Conservation (phyloP, 2,113 vertebrate species). For the Microcebus murinus region DNA sequence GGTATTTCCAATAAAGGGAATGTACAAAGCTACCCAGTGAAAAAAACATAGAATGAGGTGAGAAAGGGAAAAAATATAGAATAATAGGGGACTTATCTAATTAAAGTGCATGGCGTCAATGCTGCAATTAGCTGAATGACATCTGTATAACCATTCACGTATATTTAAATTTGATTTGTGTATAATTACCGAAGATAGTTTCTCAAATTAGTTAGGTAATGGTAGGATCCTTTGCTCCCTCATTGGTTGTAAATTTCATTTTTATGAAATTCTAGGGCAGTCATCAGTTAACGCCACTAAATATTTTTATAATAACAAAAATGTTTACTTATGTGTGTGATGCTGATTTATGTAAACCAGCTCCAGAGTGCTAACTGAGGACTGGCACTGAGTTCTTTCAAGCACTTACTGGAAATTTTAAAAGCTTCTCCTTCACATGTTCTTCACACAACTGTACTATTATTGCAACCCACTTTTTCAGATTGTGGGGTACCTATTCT, state of each 20-base stretch:
- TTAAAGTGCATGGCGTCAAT: not conserved
- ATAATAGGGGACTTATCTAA: not conserved
- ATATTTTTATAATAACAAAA: not conserved
- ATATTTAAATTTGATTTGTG: not conserved
- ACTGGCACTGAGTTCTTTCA: not conserved
- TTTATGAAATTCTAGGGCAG: not conserved
- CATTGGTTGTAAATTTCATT: not conserved
- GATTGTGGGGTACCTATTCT: not conserved
- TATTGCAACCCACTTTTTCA: not conserved
- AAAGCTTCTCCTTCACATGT: not conserved
- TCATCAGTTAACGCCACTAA: not conserved
- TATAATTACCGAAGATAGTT: not conserved
- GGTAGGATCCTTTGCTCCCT: not conserved
- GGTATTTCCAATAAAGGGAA: not conserved
- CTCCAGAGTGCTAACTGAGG: not conserved
- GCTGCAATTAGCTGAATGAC: not conserved
- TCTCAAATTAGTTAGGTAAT: not conserved
- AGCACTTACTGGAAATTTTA: not conserved
- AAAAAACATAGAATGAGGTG: not conserved
- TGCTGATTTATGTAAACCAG: not conserved
- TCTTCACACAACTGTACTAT: not conserved
- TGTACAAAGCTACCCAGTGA: not conserved
- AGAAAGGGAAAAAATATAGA: not conserved
- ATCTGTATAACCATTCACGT: not conserved
- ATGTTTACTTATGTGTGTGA: not conserved